Evolutionary conservation across 2,113 vertebrate species (phyloP).

Genomic region (Motacilla tschutschensis): DNA sequence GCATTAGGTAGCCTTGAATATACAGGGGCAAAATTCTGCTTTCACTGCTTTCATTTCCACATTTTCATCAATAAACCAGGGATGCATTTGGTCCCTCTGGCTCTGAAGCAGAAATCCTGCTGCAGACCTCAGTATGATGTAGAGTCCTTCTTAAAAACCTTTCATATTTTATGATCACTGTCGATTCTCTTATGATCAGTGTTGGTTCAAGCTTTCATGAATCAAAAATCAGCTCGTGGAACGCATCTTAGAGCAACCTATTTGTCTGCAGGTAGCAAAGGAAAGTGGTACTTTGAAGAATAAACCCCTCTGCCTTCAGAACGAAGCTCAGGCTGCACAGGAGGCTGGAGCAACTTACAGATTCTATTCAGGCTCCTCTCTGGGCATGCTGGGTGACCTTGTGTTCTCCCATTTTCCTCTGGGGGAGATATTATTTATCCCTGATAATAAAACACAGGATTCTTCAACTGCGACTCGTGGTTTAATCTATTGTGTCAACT

Average conservation of each 20-base stretch:
- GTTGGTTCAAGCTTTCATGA: conserved; percentile 42
- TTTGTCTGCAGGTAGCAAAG: conserved; percentile 56
- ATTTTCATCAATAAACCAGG: background rate
- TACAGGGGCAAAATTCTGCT: background rate
- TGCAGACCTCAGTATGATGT: background rate
- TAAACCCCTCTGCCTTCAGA: conserved; percentile 38
- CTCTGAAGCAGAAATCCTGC: background rate
- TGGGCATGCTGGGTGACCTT: conserved; percentile 27
- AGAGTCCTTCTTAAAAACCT: conserved; percentile 38
- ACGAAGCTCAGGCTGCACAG: background rate
- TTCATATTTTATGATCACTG: conserved; percentile 51
- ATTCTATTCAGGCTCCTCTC: conserved; percentile 19
- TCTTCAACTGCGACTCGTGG: background rate
- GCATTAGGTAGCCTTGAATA: background rate
- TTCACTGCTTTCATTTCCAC: background rate
- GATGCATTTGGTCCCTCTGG: background rate
- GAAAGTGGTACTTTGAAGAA: conserved; percentile 49
- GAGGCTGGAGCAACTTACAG: conserved; percentile 4
- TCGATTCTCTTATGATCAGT: conserved; percentile 33
- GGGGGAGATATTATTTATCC: conserved; percentile 36
- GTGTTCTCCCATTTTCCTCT: conserved; percentile 22
- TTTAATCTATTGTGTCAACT: conserved; percentile 31
- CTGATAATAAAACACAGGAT: conserved; percentile 8
- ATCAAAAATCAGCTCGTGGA: conserved; percentile 41
- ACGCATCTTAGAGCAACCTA: conserved; percentile 16